Base-by-base conservation (phyloP, 2,113 vertebrate genomes). In the Struthio camelus region DNA sequence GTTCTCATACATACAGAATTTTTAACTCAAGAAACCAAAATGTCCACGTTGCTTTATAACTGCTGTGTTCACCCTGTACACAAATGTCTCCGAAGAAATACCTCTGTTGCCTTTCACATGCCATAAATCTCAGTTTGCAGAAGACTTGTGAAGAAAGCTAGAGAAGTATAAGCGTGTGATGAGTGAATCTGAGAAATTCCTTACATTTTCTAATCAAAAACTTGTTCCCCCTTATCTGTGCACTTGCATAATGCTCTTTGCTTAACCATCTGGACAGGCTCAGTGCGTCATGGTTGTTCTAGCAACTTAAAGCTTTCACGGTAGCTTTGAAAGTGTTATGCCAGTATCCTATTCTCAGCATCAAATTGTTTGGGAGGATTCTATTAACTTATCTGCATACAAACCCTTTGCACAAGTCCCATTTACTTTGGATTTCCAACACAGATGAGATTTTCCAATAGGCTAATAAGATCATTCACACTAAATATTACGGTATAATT, bases 201-300 rank as follows among this genome's bases (percentile, higher is more conserved):
- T 80, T 62, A 73, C 7, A 40, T 83, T 87, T 89, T 82, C 40
- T 46, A 48, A 25, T 17, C 84, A 91, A 78, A 94, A 65, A 87
- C 16, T 14, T 40, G 9, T 17, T 30, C 15, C 50, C 48, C 85
- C 77, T 23, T 59, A 32, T 91, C 75, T 54, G 25, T 75, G 53
- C 27, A 83, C 91, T 96, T 96, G 89, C 81, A 91, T 95, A 94
- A 94, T 77, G 22, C 53, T 70, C 87, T 88, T 90, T 88, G 80
- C 88, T 67, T 84, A 88, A 94, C 92, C 94, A 96, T 96, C 93
- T 96, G 94, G 93, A 71, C 56, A 92, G 82, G 76, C 78, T 94
- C 75, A 85, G 56, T 95, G 83, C 54, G 92, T 94, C 95, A 96
- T 34, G 62, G 94, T 89, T 96, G 86, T 96, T 97, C 51, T 96